A percentile compares a stretch with the other conserved stretches of the same genome.
These are phyloP conservation scores for Ceratina calcarata DNA, from an alignment of 1,140 invertebrate genomes.

Conservation along the genomic window DNA sequence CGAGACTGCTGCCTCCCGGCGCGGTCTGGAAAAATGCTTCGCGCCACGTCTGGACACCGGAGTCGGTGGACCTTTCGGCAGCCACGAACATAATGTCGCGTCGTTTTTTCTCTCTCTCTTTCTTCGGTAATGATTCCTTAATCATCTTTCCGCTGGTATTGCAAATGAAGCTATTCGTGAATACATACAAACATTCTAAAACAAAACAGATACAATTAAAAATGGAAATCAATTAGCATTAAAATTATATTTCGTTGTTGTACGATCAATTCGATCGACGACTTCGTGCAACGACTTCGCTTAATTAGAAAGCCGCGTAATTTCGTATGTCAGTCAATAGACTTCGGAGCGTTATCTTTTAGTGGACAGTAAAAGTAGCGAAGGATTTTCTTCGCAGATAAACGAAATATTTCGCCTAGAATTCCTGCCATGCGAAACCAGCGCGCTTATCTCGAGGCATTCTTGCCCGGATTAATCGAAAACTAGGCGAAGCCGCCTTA, in stretches of 20 bases:
- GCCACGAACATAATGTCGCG: no score
- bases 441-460: not conserved
- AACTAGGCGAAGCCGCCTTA: constrained; percentile 22
- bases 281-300: no score
- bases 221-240: no score
- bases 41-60: not conserved
- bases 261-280: not conserved
- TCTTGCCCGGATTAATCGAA: not conserved
- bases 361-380: no score
- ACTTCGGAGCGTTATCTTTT: not conserved
- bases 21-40: constrained; percentile 20
- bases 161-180: not conserved
- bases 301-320: not conserved
- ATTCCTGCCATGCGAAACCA: not conserved
- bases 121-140: not conserved
- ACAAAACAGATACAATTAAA: no score
- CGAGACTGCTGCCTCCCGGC: not conserved
- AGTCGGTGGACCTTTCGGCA: not conserved
- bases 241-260: not conserved
- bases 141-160: no score
- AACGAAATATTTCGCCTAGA: not conserved
- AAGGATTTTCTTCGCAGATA: not conserved
- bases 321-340: not conserved
- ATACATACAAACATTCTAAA: no score
- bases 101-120: not conserved